Evolutionary conservation across 2,888 invertebrate genomes (phyloP).

Genomic region (Andrena flavipes): DNA sequence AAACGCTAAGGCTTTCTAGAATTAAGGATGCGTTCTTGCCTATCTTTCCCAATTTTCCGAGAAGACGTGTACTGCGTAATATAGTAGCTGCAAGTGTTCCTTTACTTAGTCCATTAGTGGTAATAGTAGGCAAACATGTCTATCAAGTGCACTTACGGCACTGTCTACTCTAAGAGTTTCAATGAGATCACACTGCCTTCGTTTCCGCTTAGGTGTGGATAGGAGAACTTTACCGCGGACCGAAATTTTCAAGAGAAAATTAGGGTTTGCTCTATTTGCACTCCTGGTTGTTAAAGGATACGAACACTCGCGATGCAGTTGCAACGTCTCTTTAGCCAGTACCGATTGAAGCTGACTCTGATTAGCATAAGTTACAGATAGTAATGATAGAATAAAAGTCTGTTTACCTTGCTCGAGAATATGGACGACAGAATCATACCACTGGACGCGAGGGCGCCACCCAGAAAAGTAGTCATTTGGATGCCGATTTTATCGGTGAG

Average conservation of each 20-base stretch:
- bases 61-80: not conserved
- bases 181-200: conserved; percentile 1
- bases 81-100: not conserved
- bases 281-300: no score
- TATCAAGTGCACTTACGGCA: conserved; percentile 2
- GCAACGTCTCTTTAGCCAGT: no score
- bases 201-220: no score
- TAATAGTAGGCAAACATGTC: not conserved
- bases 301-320: no score
- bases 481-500: conserved; percentile 95
- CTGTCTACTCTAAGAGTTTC: not conserved
- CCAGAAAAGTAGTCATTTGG: conserved; percentile 92
- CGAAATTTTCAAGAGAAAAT: no score
- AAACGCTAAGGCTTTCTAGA: no score
- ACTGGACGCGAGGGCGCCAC: conserved; percentile 91
- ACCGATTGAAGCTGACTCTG: no score
- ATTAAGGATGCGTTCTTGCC: no score
- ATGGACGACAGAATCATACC: conserved; percentile 94
- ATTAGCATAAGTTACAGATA: no score
- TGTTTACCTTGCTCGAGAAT: conserved; percentile 85
- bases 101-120: not conserved
- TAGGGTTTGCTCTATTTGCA: no score
- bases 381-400: not conserved
- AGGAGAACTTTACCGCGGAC: no score
- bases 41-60: not conserved